These are phyloP conservation scores for Notoglanidium macrostoma DNA, from an alignment of 2,797 vertebrate species.

Conservation along the genomic window DNA sequence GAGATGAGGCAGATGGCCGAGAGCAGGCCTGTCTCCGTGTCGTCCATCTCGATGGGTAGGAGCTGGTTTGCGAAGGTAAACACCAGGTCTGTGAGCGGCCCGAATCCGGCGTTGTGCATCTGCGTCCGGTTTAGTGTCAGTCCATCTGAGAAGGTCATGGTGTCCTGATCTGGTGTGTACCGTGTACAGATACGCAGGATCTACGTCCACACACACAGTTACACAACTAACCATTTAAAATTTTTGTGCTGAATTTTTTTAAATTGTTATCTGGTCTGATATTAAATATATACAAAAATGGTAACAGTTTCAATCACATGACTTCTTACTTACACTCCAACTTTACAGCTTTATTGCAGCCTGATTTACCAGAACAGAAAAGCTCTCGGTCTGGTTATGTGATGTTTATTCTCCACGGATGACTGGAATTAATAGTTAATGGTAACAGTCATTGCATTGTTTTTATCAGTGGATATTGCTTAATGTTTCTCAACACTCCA, in stretches of 20 bases:
- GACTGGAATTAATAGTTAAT: background rate
- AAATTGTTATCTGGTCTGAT: background rate
- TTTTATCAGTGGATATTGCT: background rate
- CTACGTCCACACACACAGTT: conserved; percentile 59
- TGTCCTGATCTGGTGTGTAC: conserved; percentile 90
- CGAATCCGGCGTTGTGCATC: conserved; percentile 92
- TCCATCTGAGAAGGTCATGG: conserved; percentile 91
- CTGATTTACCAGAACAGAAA: background rate
- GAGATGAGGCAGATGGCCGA: conserved; percentile 92
- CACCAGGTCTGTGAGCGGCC: conserved; percentile 87
- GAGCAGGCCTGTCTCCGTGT: conserved; percentile 89
- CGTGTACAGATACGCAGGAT: conserved; percentile 90
- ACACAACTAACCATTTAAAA: background rate
- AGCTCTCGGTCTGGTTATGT: background rate
- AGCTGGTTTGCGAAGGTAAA: conserved; percentile 91
- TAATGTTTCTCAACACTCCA: background rate
- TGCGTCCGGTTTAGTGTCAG: conserved; percentile 89
- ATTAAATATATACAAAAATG: background rate
- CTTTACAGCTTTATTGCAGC: background rate
- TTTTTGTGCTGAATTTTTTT: background rate
- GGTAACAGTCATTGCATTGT: background rate
- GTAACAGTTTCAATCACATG: background rate
- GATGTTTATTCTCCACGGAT: background rate
- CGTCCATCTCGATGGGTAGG: conserved; percentile 90
- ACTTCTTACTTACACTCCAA: background rate